phyloP scores from a whole-genome alignment of 2,797 vertebrate genomes.

The Bradypodion ventrale region DNA sequence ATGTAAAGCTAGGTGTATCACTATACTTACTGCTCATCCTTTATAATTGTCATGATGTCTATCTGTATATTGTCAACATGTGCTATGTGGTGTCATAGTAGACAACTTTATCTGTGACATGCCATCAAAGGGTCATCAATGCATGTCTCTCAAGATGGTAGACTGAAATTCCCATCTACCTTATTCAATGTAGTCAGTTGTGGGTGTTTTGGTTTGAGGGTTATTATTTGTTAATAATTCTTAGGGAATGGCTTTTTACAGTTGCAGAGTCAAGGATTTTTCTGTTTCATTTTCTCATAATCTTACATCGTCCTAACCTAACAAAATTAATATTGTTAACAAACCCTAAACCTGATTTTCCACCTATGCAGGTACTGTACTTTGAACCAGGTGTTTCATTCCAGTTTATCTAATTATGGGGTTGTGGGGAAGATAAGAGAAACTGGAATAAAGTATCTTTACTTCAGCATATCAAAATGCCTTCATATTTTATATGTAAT shows the following conservation, averaged over 20 bases:
- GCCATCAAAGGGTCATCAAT: too few relatives aligned
- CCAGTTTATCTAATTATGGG: background rate
- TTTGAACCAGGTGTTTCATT: background rate
- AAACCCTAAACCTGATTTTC: background rate
- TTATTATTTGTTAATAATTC: background rate
- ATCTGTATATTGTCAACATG: background rate
- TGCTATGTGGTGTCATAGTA: too few relatives aligned
- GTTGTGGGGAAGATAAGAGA: background rate
- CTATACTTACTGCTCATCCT: background rate
- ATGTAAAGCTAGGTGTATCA: background rate
- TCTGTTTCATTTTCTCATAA: background rate
- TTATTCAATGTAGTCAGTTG: background rate
- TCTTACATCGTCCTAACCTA: background rate
- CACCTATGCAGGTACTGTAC: background rate
- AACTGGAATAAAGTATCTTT: background rate
- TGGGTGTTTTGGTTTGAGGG: too few relatives aligned
- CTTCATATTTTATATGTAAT: background rate
- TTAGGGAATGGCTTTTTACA: background rate
- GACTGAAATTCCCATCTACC: background rate
- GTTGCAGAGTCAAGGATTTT: background rate
- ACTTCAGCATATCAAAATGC: background rate
- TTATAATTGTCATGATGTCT: background rate
- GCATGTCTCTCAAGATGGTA: too few relatives aligned
- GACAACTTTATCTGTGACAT: too few relatives aligned
- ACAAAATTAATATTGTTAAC: background rate